Evolutionary conservation across 2,113 vertebrate species (phyloP).

Genomic region (Orientallactaga bullata): DNA sequence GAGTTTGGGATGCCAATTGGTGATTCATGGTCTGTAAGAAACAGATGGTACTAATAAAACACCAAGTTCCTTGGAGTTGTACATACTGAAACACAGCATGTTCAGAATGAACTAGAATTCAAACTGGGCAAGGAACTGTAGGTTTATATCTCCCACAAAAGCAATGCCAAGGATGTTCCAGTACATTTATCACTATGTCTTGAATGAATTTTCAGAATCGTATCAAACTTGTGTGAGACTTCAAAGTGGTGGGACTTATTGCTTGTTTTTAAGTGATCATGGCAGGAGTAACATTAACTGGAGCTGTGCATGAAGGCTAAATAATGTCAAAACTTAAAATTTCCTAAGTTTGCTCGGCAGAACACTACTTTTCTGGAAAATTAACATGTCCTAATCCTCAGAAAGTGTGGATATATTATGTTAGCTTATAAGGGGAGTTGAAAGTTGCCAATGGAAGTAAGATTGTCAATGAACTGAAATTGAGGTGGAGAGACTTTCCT

Average conservation of each 20-base stretch:
- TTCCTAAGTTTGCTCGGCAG: not conserved
- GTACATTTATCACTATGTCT: not conserved
- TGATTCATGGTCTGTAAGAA: slow-evolving; percentile 60
- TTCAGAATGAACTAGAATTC: slow-evolving; percentile 33
- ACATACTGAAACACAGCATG: slow-evolving; percentile 21
- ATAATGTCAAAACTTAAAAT: not conserved
- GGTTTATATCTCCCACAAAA: not conserved
- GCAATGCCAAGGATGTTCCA: not conserved
- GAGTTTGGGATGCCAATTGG: not conserved
- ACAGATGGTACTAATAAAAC: slow-evolving; percentile 65
- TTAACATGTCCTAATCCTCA: not conserved
- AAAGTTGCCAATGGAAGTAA: not conserved
- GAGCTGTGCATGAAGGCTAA: slow-evolving; percentile 9
- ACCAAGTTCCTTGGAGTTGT: slow-evolving; percentile 37
- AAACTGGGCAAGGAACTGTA: not conserved
- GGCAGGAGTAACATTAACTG: not conserved
- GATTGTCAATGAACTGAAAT: not conserved
- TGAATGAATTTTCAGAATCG: not conserved
- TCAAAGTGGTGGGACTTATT: slow-evolving; percentile 29
- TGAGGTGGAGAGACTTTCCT: not conserved
- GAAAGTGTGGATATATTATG: not conserved
- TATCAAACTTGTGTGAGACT: not conserved
- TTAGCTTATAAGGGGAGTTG: not conserved
- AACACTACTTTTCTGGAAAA: not conserved
- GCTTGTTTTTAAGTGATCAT: not conserved